These are phyloP conservation scores for Rhopilema esculentum DNA, from an alignment of 30 jellyfish, hydroid and myxozoan species.

Conservation along the genomic window DNA sequence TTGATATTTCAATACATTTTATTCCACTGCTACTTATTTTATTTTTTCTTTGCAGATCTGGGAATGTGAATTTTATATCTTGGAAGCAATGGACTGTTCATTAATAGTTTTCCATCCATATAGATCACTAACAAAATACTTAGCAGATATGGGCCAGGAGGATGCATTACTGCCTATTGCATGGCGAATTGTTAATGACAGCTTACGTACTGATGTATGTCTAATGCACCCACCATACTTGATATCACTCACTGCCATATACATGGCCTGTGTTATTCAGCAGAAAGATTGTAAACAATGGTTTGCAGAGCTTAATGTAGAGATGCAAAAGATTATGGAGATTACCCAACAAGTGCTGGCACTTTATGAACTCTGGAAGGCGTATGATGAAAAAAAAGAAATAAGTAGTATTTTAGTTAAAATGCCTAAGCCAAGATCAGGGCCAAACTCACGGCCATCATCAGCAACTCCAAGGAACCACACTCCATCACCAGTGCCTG, in stretches of 20 bases:
- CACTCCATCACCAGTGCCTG: conserved; percentile 92
- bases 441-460: conserved; percentile 88
- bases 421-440: conserved; percentile 94
- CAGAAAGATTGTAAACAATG: conserved; percentile 95
- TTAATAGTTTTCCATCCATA: conserved; percentile 91
- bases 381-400: conserved; percentile 88
- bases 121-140: conserved; percentile 86
- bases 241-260: conserved; percentile 89
- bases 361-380: conserved; percentile 91
- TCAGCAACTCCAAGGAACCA: conserved; percentile 93
- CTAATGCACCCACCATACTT: conserved; percentile 87
- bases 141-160: conserved; percentile 96
- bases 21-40: no score
- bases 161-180: conserved; percentile 79
- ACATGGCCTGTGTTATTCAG: conserved; percentile 93
- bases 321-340: conserved; percentile 79
- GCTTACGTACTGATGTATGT: conserved; percentile 85
- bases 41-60: conserved; percentile 51
- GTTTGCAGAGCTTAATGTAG: conserved; percentile 91
- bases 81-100: conserved; percentile 91
- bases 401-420: conserved; percentile 68
- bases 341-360: conserved; percentile 78
- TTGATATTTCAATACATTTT: no score
- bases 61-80: conserved; percentile 91
- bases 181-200: conserved; percentile 91